Conservation (phyloP, 1,140 invertebrate species). For the Antheraea pernyi region DNA sequence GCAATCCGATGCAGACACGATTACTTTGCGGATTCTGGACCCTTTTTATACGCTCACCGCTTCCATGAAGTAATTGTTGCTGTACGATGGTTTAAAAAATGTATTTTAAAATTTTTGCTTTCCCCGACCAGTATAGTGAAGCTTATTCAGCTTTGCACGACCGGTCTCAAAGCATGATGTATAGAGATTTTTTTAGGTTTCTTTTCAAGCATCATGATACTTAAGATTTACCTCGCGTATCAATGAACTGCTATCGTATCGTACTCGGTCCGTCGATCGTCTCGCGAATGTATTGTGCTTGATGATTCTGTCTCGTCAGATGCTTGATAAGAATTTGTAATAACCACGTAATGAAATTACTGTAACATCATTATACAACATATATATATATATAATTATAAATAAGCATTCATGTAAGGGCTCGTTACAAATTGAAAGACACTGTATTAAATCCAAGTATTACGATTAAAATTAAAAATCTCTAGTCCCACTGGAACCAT, state of each 20-base stretch:
- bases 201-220: slow-evolving; percentile 70
- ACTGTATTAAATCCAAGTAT: slow-evolving; percentile 69
- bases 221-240: slow-evolving; percentile 38
- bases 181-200: slow-evolving; percentile 77
- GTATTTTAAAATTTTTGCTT: slow-evolving; percentile 72
- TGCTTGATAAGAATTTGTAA: slow-evolving; percentile 71
- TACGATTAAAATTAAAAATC: slow-evolving; percentile 74
- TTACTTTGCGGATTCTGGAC: slow-evolving; percentile 74
- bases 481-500: slow-evolving; percentile 78
- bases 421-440: slow-evolving; percentile 76
- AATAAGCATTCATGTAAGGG: slow-evolving; percentile 78
- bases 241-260: slow-evolving; percentile 3
- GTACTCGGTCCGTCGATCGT: slow-evolving; percentile 3
- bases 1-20: slow-evolving; percentile 57
- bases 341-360: slow-evolving; percentile 78
- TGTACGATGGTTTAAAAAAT: slow-evolving; percentile 63
- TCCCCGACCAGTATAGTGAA: slow-evolving; percentile 61
- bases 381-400: slow-evolving; percentile 67
- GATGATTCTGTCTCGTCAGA: slow-evolving; percentile 30
- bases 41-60: slow-evolving; percentile 76
- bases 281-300: not conserved
- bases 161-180: slow-evolving; percentile 70
- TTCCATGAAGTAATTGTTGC: slow-evolving; percentile 70
- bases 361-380: slow-evolving; percentile 75
- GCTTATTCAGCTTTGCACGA: slow-evolving; percentile 59